These are phyloP conservation scores for Laterallus jamaicensis DNA, from an alignment of 2,113 vertebrate species.

Conservation along the genomic window DNA sequence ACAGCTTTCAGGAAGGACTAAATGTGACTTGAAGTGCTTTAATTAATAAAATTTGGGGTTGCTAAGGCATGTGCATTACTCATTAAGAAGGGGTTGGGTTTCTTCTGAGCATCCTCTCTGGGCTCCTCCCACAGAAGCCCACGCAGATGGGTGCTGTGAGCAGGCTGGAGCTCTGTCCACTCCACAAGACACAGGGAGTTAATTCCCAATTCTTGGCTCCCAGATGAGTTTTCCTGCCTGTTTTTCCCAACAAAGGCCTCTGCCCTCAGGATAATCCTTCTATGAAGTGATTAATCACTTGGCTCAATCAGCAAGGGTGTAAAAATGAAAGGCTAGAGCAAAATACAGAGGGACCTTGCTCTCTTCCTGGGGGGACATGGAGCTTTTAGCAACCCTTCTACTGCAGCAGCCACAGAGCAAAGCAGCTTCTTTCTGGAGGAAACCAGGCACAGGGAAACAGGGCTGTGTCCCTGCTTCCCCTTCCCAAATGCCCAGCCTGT, in stretches of 20 bases:
- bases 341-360: neutral
- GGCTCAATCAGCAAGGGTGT: neutral
- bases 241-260: neutral
- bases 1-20: neutral
- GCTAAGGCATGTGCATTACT: neutral
- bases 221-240: no score
- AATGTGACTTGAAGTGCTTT: neutral
- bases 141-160: fast-evolving
- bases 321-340: neutral
- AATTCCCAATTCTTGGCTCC: neutral
- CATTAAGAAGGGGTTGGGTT: neutral
- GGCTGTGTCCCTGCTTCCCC: neutral
- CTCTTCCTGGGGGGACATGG: neutral
- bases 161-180: fast-evolving
- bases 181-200: neutral
- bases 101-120: neutral
- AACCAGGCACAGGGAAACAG: neutral
- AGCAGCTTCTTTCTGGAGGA: neutral
- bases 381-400: neutral
- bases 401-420: neutral
- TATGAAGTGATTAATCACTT: neutral
- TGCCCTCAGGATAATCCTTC: neutral
- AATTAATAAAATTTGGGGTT: conserved; percentile 1
- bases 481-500: neutral
- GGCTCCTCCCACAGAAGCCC: neutral